Conservation (phyloP, 2,113 vertebrate genomes). For the Scomber scombrus region DNA sequence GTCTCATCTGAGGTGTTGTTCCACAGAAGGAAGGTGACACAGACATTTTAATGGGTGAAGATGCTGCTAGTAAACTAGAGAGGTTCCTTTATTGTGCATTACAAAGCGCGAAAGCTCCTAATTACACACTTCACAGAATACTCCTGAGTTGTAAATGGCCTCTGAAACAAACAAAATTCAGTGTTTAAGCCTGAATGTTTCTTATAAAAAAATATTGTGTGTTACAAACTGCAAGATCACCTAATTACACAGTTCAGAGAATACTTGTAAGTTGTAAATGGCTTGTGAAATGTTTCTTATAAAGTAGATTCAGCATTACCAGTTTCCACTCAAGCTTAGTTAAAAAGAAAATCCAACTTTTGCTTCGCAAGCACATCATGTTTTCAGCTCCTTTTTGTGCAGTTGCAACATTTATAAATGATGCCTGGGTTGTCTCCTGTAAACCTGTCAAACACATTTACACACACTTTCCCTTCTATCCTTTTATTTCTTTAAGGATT, state of each 20-base stretch:
- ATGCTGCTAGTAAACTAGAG: constrained; percentile 2
- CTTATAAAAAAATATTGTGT: background rate
- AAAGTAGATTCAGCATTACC: background rate
- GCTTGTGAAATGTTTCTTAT: background rate
- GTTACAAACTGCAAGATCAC: background rate
- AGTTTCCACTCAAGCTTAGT: background rate
- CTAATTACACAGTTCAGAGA: constrained; percentile 40
- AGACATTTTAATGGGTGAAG: constrained; percentile 24
- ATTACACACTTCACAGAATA: constrained; percentile 37
- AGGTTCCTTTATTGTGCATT: constrained; percentile 8
- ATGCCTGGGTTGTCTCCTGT: background rate
- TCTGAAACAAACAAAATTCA: background rate
- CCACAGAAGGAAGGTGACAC: background rate
- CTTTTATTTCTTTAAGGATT: constrained; percentile 1
- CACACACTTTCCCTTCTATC: background rate
- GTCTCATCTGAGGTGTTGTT: constrained; percentile 24
- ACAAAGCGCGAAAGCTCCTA: constrained; percentile 18
- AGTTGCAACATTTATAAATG: background rate
- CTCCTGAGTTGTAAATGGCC: constrained; percentile 11
- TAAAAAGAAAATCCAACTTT: background rate
- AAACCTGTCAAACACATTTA: background rate
- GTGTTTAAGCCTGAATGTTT: background rate
- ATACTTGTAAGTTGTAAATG: constrained; percentile 11
- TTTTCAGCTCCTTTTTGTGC: background rate
- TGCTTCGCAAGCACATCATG: background rate